These are phyloP conservation scores for Drosophila phalerata DNA, from an alignment of 2,888 invertebrate genomes.

Conservation along the genomic window DNA sequence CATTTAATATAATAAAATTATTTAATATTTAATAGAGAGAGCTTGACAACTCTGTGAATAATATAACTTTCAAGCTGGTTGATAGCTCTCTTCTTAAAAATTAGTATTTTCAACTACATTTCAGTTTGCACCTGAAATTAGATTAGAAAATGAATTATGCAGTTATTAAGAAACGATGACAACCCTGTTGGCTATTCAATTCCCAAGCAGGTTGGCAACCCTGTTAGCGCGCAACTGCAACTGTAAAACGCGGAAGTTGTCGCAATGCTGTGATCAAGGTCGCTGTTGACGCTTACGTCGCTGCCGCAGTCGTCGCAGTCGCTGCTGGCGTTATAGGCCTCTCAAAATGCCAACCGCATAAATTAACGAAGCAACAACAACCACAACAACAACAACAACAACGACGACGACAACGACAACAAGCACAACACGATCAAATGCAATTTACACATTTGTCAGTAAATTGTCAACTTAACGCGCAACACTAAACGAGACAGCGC, in stretches of 20 bases:
- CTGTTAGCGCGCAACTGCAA: conserved; percentile 29
- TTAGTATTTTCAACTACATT: too few relatives aligned
- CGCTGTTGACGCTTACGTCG: conserved; percentile 26
- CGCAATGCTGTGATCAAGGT: conserved; percentile 60
- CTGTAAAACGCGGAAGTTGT: conserved; percentile 69
- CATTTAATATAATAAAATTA: too few relatives aligned
- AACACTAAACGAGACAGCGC: conserved; percentile 60
- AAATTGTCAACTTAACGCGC: conserved; percentile 82
- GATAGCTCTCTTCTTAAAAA: conserved; percentile 13
- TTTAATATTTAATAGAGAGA: too few relatives aligned
- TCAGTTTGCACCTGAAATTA: too few relatives aligned
- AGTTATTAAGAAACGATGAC: neutral
- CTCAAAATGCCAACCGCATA: conserved; percentile 75
- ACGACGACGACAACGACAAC: conserved; percentile 31
- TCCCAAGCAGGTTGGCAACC: conserved; percentile 23
- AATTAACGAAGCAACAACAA: conserved; percentile 63
- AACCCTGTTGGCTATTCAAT: neutral
- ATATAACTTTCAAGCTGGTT: conserved; percentile 4
- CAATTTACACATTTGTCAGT: conserved; percentile 83
- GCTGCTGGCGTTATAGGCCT: conserved; percentile 53
- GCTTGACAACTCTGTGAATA: neutral
- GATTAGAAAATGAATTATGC: too few relatives aligned
- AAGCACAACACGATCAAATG: conserved; percentile 68
- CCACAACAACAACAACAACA: conserved; percentile 40
- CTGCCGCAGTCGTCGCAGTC: conserved; percentile 14